Conservation (phyloP, 2,797 vertebrate species). For the Tachyglossus aculeatus region DNA sequence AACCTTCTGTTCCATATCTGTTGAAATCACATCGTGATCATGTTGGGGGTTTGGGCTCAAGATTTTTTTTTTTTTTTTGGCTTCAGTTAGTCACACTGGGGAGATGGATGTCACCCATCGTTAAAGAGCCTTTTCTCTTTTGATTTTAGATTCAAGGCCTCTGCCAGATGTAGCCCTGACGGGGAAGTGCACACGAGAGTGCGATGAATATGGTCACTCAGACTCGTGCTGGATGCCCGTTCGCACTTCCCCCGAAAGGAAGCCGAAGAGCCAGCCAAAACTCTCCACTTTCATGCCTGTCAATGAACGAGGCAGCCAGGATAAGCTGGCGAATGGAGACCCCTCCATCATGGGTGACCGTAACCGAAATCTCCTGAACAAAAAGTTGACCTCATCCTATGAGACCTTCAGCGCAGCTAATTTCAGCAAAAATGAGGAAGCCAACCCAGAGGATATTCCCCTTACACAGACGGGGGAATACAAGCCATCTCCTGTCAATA, state of each 20-base stretch:
- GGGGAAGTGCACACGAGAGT: conserved; percentile 97
- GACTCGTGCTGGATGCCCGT: conserved; percentile 99
- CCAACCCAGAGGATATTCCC: conserved; percentile 93
- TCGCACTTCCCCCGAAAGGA: conserved; percentile 95
- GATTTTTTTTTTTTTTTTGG: not conserved
- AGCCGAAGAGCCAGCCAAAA: conserved; percentile 95
- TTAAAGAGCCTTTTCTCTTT: conserved; percentile 46
- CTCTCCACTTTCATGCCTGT: conserved; percentile 99
- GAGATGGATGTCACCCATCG: not conserved
- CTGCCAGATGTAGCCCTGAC: conserved; percentile 99
- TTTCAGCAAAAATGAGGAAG: conserved; percentile 89
- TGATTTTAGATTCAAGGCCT: conserved; percentile 91
- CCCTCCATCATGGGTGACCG: conserved; percentile 94
- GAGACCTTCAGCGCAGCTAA: conserved; percentile 91
- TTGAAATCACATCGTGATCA: conserved; percentile 30
- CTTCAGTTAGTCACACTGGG: not conserved
- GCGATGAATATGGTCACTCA: conserved; percentile 97
- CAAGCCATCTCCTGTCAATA: conserved; percentile 95
- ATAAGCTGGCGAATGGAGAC: conserved; percentile 94
- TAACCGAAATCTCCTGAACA: conserved; percentile 97
- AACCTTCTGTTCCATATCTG: not conserved
- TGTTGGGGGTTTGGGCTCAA: too few species aligned
- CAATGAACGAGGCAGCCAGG: conserved; percentile 91
- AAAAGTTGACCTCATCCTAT: conserved; percentile 96
- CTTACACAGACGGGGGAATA: conserved; percentile 95